Evolutionary conservation across 2,888 invertebrate species (phyloP).

Genomic region (Tetragonula carbonaria): DNA sequence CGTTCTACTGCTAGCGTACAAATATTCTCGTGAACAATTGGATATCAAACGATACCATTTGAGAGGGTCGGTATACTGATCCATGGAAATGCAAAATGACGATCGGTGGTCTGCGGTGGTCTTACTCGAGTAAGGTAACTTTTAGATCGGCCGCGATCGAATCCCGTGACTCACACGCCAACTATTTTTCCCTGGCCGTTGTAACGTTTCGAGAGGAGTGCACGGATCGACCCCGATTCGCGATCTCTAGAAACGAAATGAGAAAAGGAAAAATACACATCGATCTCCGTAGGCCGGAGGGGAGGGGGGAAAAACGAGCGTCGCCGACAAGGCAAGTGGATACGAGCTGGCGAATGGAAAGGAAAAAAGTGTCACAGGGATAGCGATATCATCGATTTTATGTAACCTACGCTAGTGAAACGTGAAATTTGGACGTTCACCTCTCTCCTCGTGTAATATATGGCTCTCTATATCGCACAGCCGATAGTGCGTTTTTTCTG

Average conservation of each 20-base stretch:
- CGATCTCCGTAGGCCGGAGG: neutral
- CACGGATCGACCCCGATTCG: constrained; percentile 53
- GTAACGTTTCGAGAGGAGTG: constrained; percentile 43
- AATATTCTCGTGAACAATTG: too few species aligned
- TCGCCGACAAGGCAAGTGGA: neutral
- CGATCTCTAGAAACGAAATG: neutral
- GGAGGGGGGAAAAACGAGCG: neutral
- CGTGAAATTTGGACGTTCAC: constrained; percentile 27
- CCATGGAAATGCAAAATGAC: constrained; percentile 36
- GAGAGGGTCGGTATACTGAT: constrained; percentile 26
- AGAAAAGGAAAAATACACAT: constrained; percentile 19
- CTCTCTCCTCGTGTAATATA: neutral
- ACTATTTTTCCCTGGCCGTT: constrained; percentile 54
- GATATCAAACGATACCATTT: too few species aligned
- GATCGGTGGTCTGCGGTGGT: neutral
- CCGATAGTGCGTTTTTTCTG: neutral
- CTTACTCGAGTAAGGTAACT: constrained; percentile 39
- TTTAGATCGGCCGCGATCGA: constrained; percentile 58
- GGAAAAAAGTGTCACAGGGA: neutral
- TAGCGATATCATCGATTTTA: constrained; percentile 1
- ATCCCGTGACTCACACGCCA: constrained; percentile 56
- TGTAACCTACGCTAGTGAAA: neutral
- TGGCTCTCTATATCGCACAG: neutral
- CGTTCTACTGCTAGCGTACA: too few species aligned
- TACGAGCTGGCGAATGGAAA: too few species aligned